Evolutionary conservation across 2,113 vertebrate species (phyloP).

Genomic region (Vidua chalybeata): DNA sequence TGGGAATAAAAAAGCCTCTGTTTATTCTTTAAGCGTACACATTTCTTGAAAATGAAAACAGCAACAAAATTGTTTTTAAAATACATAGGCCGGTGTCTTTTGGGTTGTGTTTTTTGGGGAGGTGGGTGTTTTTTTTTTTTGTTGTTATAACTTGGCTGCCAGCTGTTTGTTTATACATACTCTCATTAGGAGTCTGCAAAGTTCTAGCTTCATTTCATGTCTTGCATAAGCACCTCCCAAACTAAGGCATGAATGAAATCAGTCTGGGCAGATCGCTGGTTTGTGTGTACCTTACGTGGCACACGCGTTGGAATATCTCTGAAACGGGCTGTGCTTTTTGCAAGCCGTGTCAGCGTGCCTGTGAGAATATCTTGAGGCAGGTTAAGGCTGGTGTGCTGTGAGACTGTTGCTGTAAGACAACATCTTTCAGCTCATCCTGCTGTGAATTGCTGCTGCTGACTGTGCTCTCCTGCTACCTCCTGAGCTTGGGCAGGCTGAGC

Average conservation of each 20-base stretch:
- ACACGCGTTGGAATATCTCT: fast-evolving
- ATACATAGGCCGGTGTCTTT: background rate
- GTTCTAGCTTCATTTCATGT: background rate
- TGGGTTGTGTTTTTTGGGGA: background rate
- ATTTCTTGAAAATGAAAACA: background rate
- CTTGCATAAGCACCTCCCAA: background rate
- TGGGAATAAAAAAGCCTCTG: background rate
- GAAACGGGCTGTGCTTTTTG: background rate
- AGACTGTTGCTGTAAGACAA: background rate
- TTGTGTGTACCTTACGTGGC: background rate
- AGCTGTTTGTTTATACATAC: background rate
- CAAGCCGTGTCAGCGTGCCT: fast-evolving
- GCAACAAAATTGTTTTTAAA: background rate
- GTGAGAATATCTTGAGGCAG: background rate
- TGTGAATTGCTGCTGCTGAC: background rate
- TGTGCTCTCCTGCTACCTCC: background rate
- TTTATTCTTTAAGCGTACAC: background rate
- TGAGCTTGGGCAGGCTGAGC: background rate
- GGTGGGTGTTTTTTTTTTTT: background rate
- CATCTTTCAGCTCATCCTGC: background rate
- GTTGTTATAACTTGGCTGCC: background rate
- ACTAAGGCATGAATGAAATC: background rate
- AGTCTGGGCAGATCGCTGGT: background rate
- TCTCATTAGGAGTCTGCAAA: background rate
- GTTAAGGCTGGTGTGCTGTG: background rate